Evolutionary conservation across 1,140 invertebrate species (phyloP).

Genomic region (Lucilia cuprina): DNA sequence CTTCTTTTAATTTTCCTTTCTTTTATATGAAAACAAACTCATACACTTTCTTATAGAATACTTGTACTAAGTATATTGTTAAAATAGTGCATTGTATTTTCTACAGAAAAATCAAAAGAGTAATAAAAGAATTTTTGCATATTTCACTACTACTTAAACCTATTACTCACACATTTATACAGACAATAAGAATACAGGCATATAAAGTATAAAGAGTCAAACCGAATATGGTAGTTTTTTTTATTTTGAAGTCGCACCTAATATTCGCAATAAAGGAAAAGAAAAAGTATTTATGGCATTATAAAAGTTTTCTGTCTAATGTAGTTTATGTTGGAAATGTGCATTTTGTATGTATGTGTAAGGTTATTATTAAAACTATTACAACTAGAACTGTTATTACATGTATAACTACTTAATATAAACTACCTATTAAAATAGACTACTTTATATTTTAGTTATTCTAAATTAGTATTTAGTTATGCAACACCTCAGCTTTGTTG

Average conservation of each 20-base stretch:
- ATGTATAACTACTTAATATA: too few species aligned
- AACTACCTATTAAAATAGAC: too few species aligned
- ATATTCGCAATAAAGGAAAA: too few species aligned
- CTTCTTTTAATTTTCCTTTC: not conserved
- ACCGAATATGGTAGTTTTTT: too few species aligned
- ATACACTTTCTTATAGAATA: not conserved
- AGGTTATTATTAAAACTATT: not conserved
- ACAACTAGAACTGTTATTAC: too few species aligned
- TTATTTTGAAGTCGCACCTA: too few species aligned
- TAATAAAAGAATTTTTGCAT: not conserved
- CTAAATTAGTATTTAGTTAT: too few species aligned
- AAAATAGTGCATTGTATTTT: not conserved
- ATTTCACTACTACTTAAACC: not conserved
- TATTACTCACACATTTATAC: not conserved
- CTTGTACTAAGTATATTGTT: not conserved
- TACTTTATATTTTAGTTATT: too few species aligned
- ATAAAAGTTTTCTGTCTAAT: not conserved
- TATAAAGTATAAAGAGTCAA: not conserved
- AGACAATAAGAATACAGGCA: not conserved
- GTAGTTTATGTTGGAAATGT: not conserved
- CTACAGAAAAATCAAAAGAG: too few species aligned
- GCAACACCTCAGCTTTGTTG: too few species aligned
- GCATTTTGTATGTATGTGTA: not conserved
- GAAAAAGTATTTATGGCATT: not conserved
- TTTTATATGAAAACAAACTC: not conserved